A percentile compares a stretch with the other conserved stretches of the same genome.
Conservation (phyloP, 2,113 vertebrate genomes). For the Addax nasomaculatus region DNA sequence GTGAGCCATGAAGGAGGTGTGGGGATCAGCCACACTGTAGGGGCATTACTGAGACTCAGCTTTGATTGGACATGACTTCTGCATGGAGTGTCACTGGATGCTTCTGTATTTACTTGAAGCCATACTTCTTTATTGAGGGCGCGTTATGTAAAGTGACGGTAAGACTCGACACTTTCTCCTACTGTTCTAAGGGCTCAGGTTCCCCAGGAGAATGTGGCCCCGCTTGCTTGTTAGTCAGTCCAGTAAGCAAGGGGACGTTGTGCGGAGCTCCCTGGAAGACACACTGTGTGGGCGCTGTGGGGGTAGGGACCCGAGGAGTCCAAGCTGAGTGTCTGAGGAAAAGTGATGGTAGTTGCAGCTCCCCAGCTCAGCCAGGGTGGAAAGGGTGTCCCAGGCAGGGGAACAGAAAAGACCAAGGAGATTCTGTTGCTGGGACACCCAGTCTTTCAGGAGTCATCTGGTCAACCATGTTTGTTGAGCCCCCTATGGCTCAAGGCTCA, state of each 20-base stretch:
- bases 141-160: neutral
- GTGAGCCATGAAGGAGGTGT: neutral
- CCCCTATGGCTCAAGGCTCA: neutral
- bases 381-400: neutral
- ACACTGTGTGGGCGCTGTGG: neutral
- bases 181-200: neutral
- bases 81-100: neutral
- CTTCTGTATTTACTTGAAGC: neutral
- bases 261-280: neutral
- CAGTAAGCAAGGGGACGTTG: neutral
- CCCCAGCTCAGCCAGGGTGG: neutral
- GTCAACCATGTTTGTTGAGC: neutral
- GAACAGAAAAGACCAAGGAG: neutral
- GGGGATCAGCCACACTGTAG: neutral
- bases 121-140: neutral
- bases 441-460: neutral
- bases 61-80: neutral
- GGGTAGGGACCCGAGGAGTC: fast-evolving
- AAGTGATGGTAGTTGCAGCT: neutral
- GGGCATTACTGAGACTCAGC: neutral
- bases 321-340: neutral
- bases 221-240: neutral
- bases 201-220: neutral
- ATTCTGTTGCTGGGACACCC: neutral
- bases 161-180: neutral